Conservation (phyloP, 2,113 vertebrate species). For the Xiphophorus couchianus region DNA sequence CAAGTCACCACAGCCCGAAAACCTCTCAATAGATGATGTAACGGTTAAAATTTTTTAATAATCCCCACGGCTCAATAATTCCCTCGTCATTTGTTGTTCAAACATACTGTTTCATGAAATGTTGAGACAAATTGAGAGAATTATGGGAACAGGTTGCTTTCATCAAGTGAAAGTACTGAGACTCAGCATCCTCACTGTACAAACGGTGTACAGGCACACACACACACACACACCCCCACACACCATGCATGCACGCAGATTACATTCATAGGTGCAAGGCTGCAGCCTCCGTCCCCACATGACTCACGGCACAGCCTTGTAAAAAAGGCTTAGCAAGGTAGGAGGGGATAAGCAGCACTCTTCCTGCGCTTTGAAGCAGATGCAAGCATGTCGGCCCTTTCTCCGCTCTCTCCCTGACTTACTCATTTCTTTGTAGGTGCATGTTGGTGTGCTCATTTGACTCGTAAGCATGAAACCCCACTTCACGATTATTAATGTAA, state of each 20-base stretch:
- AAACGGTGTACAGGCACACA: neutral
- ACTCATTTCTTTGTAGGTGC: constrained; percentile 11
- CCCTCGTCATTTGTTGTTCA: constrained; percentile 35
- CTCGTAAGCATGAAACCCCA: constrained; percentile 49
- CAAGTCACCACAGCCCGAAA: constrained; percentile 14
- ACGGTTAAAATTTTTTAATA: constrained; percentile 35
- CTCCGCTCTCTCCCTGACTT: constrained; percentile 9
- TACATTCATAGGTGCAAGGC: constrained; percentile 21
- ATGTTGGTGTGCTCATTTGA: constrained; percentile 25
- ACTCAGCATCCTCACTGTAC: constrained; percentile 3
- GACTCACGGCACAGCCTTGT: constrained; percentile 74
- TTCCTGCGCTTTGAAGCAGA: constrained; percentile 71
- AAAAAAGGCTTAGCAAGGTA: constrained; percentile 73
- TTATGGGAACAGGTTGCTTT: constrained; percentile 8
- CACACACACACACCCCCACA: neutral
- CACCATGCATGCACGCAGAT: neutral
- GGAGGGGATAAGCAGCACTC: constrained; percentile 73
- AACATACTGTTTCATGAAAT: neutral
- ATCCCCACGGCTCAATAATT: constrained; percentile 29
- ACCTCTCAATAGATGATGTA: constrained; percentile 39
- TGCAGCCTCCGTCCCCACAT: constrained; percentile 49
- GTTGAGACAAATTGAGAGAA: constrained; percentile 16
- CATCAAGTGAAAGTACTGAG: constrained; percentile 21
- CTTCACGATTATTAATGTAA: constrained; percentile 66
- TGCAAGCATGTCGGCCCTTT: constrained; percentile 45